Evolutionary conservation across 2,113 vertebrate genomes (phyloP).

Genomic region (Columba janthina): DNA sequence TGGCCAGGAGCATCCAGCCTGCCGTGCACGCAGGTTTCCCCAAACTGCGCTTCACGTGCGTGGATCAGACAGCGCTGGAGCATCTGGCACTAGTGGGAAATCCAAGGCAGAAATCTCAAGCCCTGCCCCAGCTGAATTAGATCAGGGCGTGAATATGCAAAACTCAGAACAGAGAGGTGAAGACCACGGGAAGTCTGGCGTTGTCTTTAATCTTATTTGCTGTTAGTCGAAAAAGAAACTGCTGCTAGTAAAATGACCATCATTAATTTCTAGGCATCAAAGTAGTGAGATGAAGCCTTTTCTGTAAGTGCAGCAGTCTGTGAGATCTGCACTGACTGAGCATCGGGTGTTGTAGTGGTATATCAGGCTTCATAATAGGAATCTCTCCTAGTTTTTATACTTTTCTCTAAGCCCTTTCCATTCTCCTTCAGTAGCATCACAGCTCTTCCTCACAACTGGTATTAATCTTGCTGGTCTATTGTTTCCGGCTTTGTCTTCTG

Average conservation of each 20-base stretch:
- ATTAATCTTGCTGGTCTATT: slow-evolving; percentile 46
- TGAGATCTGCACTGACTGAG: neutral
- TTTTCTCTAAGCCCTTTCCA: neutral
- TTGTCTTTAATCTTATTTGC: neutral
- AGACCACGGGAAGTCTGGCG: neutral
- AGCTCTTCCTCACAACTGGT: slow-evolving; percentile 11
- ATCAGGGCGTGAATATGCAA: neutral
- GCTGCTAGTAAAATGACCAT: neutral
- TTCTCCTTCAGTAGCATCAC: neutral
- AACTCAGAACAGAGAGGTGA: neutral
- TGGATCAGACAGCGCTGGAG: neutral
- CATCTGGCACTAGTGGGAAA: neutral
- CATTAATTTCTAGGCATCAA: neutral
- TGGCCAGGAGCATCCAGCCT: neutral
- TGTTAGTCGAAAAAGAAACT: neutral
- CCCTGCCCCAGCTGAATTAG: neutral
- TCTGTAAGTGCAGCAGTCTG: neutral
- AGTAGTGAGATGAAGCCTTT: neutral
- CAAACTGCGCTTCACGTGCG: neutral
- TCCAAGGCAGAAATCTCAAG: neutral
- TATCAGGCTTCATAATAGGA: neutral
- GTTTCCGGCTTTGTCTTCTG: slow-evolving; percentile 56
- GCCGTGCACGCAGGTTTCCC: neutral
- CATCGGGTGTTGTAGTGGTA: neutral
- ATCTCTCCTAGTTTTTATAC: neutral